Base-by-base conservation (phyloP, 92 coral and sea anemone genomes). In the Phenganax marumi region DNA sequence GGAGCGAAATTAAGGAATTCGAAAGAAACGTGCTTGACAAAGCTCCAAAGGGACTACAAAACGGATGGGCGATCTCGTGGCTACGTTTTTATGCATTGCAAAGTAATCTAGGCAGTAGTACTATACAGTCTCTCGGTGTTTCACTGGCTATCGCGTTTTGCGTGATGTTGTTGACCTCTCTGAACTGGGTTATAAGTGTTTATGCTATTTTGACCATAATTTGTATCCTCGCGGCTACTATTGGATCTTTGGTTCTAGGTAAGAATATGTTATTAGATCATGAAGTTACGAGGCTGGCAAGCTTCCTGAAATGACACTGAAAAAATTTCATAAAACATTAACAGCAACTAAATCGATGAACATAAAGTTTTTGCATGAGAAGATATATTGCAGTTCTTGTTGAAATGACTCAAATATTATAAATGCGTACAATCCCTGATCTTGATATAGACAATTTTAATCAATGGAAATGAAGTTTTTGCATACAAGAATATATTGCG, bases 161-260 rank as follows among this genome's bases (percentile, higher is more conserved):
- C 10, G 92, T 92, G 46, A 95, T 95, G 96, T 73, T 92, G 85
- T 76, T 91, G 47, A 92, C 98, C 50, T 89, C 98, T 0, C 87
- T 95, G 56, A 95, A 95, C 87, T 88, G 93, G 87, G 90, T 92
- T 55, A 88, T 92, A 85, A 92, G 98, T 79, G 56, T 95, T 68
- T 95, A 95, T 75, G 98, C 98, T 49, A 92, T 95, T 78, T 17
- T 89, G 47, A 95, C 97, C 56, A 95, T 95, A 48, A 81, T 92
- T 52, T 97, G 93, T 33, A 91, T 91, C 73, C 73, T 95, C 22
- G 86, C 97, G 0, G 82, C 93, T 48, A 92, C 97, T 8, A 86
- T 92, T 74, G 98, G 98, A 16, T 85, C 87, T 50, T 92, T 95
- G 18, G 97, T 95, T 26, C 77, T 95, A 12, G 43, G 43, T 33